Base-by-base conservation (phyloP, 1,140 invertebrate genomes). In the Hormaphis cornu region DNA sequence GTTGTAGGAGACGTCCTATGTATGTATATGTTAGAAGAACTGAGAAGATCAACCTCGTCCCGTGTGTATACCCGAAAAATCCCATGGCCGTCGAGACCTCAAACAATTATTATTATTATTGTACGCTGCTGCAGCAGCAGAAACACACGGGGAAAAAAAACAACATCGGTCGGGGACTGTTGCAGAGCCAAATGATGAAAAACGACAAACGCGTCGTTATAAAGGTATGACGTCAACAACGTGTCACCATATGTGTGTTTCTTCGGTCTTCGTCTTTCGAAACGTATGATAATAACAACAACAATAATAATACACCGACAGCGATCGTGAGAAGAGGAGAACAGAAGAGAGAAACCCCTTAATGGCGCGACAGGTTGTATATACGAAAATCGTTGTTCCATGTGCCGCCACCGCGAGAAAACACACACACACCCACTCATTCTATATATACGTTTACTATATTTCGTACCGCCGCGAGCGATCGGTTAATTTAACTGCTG, bases 211-310 rank as follows among this genome's bases (percentile, higher is more conserved):
- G n/a, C n/a, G n/a, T n/a, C n/a, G 58, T 61, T 22, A 26, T 28
- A 61, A 66, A 66, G 61, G 61, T 66, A 66, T 66, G 61, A 66
- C 61, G 61, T 66, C 61, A 66, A 66, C 61, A 24, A 63, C 59
- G 20, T 66, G 61, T 66, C 61, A 66, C 61, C 61, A 66, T 66
- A n/a, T n/a, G n/a, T n/a, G n/a, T n/a, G n/a, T n/a, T n/a, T n/a
- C n/a, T n/a, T n/a, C n/a, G n/a, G n/a, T n/a, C n/a, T n/a, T n/a
- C n/a, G n/a, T n/a, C n/a, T n/a, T n/a, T n/a, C n/a, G n/a, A n/a
- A n/a, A n/a, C n/a, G n/a, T n/a, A n/a, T n/a, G n/a, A n/a, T n/a
- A n/a, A n/a, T n/a, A n/a, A n/a, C n/a, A n/a, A n/a, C n/a, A n/a
- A n/a, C n/a, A n/a, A n/a, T n/a, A n/a, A n/a, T n/a, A n/a, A n/a